These are phyloP conservation scores for Aethes cnicana DNA, from an alignment of 2,888 invertebrate species.

Conservation along the genomic window DNA sequence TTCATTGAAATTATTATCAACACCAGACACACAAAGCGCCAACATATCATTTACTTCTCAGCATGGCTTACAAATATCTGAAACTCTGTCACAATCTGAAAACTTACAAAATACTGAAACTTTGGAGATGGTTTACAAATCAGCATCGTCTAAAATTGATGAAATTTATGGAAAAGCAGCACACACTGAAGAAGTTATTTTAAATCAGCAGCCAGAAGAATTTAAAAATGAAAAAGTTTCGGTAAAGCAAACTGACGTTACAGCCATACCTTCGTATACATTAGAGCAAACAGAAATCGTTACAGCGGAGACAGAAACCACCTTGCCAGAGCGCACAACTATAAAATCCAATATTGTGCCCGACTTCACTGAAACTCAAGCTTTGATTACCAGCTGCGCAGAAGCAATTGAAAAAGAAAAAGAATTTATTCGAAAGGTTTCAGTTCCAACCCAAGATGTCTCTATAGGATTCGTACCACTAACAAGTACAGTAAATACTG, in stretches of 20 bases:
- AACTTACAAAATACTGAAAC: conserved; percentile 67
- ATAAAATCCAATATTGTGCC: conserved; percentile 60
- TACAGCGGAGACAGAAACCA: conserved; percentile 76
- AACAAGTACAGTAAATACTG: conserved; percentile 61
- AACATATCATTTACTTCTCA: conserved; percentile 64
- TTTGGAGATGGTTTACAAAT: conserved; percentile 59
- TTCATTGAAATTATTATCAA: conserved; percentile 51
- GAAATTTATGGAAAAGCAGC: conserved; percentile 70
- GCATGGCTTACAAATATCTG: conserved; percentile 78
- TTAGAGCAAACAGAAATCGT: conserved; percentile 75
- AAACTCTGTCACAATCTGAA: conserved; percentile 80
- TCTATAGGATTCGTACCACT: conserved; percentile 58
- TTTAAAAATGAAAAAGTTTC: conserved; percentile 49
- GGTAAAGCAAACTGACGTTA: conserved; percentile 47
- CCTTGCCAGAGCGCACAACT: conserved; percentile 49
- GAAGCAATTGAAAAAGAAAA: conserved; percentile 82
- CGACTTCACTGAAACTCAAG: conserved; percentile 79
- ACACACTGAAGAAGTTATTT: conserved; percentile 59
- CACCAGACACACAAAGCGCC: conserved; percentile 71
- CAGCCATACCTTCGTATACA: conserved; percentile 62
- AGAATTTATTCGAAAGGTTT: conserved; percentile 54
- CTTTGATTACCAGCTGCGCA: conserved; percentile 80
- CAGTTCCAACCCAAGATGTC: conserved; percentile 47
- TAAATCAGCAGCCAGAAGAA: conserved; percentile 55
- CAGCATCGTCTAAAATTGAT: conserved; percentile 59